Evolutionary conservation across 1,140 invertebrate species (phyloP).

Genomic region (Teleogryllus occipitalis): DNA sequence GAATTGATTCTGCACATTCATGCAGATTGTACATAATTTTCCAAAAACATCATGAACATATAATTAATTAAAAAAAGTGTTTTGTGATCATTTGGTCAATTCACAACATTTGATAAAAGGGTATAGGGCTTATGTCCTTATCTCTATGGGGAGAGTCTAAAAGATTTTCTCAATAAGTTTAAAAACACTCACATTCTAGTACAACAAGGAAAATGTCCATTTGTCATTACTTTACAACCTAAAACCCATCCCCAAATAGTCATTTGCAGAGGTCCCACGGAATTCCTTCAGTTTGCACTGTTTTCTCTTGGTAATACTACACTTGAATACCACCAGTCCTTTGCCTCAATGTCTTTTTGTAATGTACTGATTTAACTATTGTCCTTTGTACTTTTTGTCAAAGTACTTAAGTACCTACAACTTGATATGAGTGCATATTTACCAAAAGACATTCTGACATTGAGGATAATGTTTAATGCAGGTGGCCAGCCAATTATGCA

Average conservation of each 20-base stretch:
- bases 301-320: slow-evolving; percentile 10
- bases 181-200: slow-evolving; percentile 23
- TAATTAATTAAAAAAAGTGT: slow-evolving; percentile 16
- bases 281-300: slow-evolving; percentile 8
- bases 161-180: slow-evolving; percentile 20
- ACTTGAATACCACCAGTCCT: slow-evolving; percentile 4
- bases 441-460: background rate
- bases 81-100: slow-evolving; percentile 14
- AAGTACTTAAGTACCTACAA: slow-evolving; percentile 5
- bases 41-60: slow-evolving; percentile 20
- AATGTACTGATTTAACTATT: background rate
- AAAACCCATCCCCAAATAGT: slow-evolving; percentile 8
- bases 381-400: background rate
- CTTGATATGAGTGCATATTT: slow-evolving; percentile 5
- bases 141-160: slow-evolving; percentile 20
- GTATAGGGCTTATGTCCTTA: slow-evolving; percentile 11
- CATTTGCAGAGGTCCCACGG: background rate
- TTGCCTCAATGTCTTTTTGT: background rate
- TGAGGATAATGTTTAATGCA: background rate
- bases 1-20: slow-evolving; percentile 16
- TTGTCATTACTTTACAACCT: slow-evolving; percentile 15
- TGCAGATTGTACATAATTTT: slow-evolving; percentile 17
- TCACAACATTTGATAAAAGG: slow-evolving; percentile 18
- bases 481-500: background rate
- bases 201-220: slow-evolving; percentile 18